phyloP scores from a whole-genome alignment of 2,888 invertebrate species.

The Drosophila robusta region DNA sequence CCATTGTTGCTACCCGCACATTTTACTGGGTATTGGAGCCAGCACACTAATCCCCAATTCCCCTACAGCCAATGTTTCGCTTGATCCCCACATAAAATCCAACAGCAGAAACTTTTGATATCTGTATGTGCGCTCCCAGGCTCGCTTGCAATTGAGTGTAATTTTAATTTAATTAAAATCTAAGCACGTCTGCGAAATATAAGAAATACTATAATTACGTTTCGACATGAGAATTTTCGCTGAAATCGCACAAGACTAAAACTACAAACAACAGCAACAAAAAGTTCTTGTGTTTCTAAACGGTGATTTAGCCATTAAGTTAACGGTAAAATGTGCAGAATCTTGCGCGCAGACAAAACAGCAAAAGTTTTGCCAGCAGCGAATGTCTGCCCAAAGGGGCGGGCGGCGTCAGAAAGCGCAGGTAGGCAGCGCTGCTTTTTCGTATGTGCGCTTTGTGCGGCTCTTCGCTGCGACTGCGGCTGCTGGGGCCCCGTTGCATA shows the following conservation, averaged over 20 bases:
- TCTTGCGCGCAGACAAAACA: slow-evolving; percentile 45
- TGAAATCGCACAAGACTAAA: slow-evolving; percentile 29
- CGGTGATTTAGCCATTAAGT: slow-evolving; percentile 81
- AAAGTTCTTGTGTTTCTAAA: slow-evolving; percentile 62
- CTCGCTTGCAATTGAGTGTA: slow-evolving; percentile 46
- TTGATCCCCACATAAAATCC: slow-evolving; percentile 7
- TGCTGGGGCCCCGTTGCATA: slow-evolving; percentile 58
- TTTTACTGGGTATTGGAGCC: not conserved
- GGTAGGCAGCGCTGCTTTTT: slow-evolving; percentile 21
- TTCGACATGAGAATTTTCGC: slow-evolving; percentile 43
- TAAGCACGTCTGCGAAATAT: slow-evolving; percentile 65
- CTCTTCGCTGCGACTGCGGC: slow-evolving; percentile 34
- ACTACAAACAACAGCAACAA: slow-evolving; percentile 15
- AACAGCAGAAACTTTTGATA: slow-evolving; percentile 17
- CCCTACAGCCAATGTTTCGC: not conserved
- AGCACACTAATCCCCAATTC: slow-evolving; percentile 4
- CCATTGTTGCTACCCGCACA: not conserved
- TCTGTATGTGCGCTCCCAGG: slow-evolving; percentile 20
- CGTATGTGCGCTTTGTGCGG: slow-evolving; percentile 21
- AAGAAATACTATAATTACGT: slow-evolving; percentile 70
- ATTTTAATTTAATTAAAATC: slow-evolving; percentile 74
- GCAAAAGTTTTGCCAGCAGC: slow-evolving; percentile 18
- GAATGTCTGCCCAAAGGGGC: slow-evolving; percentile 9
- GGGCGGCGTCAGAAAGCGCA: not conserved
- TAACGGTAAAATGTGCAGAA: slow-evolving; percentile 82